These are phyloP conservation scores for Morinoia aosen DNA, from an alignment of 2,888 invertebrate species.

Conservation along the genomic window DNA sequence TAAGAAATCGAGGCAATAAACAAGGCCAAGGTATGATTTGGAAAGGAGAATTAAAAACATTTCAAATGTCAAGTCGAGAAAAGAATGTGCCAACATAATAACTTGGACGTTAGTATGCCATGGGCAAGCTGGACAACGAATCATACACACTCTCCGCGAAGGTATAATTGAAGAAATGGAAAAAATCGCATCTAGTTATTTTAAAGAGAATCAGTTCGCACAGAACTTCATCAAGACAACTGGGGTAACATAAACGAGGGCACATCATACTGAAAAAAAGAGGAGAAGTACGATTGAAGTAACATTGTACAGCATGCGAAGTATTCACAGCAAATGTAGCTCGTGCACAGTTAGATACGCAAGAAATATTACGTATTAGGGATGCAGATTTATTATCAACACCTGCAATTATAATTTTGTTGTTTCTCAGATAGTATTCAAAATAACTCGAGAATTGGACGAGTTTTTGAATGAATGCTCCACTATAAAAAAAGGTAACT, in stretches of 20 bases:
- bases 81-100: not conserved
- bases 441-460: not conserved
- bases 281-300: not conserved
- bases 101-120: not conserved
- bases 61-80: not conserved
- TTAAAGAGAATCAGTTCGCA: not conserved
- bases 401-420: not conserved
- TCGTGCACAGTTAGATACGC: not conserved
- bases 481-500: not conserved
- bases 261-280: not conserved
- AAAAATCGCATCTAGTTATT: not conserved
- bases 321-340: not conserved
- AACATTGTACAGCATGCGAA: not conserved
- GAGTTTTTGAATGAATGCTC: not conserved
- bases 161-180: not conserved
- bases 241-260: not conserved
- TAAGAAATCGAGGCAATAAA: not conserved
- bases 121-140: not conserved
- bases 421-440: not conserved
- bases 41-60: not conserved
- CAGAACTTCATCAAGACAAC: not conserved
- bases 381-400: not conserved
- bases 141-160: not conserved
- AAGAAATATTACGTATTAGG: not conserved
- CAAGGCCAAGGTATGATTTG: not conserved